A percentile compares a stretch with the other conserved stretches of the same genome.
Evolutionary conservation across 2,888 invertebrate species (phyloP).

Genomic region (Polyommatus icarus): DNA sequence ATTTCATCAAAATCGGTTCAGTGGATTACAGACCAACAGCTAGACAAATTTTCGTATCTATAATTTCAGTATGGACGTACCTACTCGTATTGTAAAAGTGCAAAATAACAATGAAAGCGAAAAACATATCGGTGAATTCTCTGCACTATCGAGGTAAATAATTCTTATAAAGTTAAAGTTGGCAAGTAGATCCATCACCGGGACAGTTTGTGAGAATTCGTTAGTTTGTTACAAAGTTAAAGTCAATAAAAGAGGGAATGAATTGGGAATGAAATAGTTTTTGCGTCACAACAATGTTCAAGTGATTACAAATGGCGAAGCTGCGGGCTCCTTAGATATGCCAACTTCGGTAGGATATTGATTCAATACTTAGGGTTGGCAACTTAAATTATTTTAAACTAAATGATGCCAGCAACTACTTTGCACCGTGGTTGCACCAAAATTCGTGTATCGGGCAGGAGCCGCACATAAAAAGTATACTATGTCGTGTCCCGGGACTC

Average conservation of each 20-base stretch:
- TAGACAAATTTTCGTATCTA: neutral
- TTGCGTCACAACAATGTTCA: slow-evolving; percentile 19
- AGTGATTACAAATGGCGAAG: slow-evolving; percentile 20
- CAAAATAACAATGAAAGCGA: neutral
- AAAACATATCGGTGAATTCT: neutral
- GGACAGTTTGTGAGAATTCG: neutral
- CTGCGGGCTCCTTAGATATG: slow-evolving; percentile 10
- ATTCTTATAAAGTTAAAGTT: neutral
- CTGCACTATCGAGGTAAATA: neutral
- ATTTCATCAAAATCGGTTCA: neutral
- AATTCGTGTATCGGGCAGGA: too few species aligned
- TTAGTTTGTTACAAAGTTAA: slow-evolving; percentile 17
- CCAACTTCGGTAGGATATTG: slow-evolving; percentile 24
- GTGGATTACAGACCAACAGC: neutral
- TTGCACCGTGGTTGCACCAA: too few species aligned
- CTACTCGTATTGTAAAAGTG: neutral
- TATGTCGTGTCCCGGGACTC: too few species aligned
- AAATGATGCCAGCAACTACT: too few species aligned
- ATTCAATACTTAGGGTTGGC: slow-evolving; percentile 13
- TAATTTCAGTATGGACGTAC: neutral
- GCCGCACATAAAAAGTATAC: too few species aligned
- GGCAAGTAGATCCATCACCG: neutral
- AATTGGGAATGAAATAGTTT: slow-evolving; percentile 23
- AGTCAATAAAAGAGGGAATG: slow-evolving; percentile 2
- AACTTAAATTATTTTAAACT: neutral